Evolutionary conservation across 2,113 vertebrate species (phyloP).

Genomic region (Odocoileus virginianus): DNA sequence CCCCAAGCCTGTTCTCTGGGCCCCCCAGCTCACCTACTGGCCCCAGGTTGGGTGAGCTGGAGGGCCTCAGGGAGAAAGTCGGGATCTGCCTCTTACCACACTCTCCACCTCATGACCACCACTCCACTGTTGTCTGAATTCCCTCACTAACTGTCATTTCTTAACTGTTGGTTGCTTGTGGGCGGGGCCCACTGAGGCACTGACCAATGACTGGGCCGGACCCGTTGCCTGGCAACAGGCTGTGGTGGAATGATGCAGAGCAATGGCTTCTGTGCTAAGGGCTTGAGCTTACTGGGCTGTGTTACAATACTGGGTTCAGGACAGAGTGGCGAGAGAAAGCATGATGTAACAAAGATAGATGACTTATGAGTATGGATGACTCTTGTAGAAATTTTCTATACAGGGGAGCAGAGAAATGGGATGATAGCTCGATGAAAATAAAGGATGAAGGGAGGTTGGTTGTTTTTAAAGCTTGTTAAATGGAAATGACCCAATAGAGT

Average conservation of each 20-base stretch:
- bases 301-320: neutral
- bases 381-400: neutral
- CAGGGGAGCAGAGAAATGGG: neutral
- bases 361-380: neutral
- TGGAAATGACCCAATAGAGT: neutral
- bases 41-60: neutral
- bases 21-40: neutral
- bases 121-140: neutral
- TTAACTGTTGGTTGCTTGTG: neutral
- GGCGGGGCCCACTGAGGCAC: neutral
- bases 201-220: neutral
- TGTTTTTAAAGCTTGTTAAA: neutral
- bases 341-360: neutral
- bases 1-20: neutral
- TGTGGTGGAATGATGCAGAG: neutral
- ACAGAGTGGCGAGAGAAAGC: neutral
- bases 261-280: neutral
- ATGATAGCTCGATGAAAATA: neutral
- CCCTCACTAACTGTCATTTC: neutral
- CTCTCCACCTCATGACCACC: neutral
- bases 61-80: too few relatives aligned
- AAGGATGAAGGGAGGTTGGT: neutral
- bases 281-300: neutral
- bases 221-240: neutral
- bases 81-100: fast-evolving